These are phyloP conservation scores for Thripadectes ignobilis DNA, from an alignment of 2,797 vertebrate genomes.

Conservation along the genomic window DNA sequence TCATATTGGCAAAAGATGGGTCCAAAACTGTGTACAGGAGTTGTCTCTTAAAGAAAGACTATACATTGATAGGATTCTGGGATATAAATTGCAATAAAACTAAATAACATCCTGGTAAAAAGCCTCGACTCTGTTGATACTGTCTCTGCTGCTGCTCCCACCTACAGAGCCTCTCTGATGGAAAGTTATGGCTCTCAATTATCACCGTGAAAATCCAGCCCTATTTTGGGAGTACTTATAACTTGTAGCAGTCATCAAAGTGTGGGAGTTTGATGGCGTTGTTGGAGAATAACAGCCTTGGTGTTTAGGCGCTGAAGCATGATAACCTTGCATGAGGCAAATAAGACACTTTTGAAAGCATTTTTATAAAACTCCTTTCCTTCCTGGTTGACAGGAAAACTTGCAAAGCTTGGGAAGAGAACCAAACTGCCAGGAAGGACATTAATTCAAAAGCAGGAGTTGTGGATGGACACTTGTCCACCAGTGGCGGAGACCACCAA, in stretches of 20 bases:
- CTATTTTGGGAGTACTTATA: conserved; percentile 43
- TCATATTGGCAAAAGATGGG: neutral
- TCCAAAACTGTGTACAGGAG: neutral
- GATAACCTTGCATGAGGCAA: neutral
- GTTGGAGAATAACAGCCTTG: conserved; percentile 1
- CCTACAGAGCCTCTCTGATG: conserved; percentile 24
- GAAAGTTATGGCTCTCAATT: conserved; percentile 60
- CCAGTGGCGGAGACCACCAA: neutral
- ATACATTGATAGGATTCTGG: neutral
- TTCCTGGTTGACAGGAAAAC: neutral
- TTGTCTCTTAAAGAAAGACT: neutral
- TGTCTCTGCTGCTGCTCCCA: conserved; percentile 34
- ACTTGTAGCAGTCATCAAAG: neutral
- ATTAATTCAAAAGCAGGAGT: neutral
- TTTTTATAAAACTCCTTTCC: neutral
- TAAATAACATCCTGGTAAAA: neutral
- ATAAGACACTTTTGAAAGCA: neutral
- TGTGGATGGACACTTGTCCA: neutral
- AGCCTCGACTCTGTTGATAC: neutral
- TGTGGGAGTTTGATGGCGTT: neutral
- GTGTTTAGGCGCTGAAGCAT: neutral
- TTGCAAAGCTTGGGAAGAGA: neutral
- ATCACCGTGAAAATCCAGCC: conserved; percentile 43
- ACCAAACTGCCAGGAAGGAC: neutral
- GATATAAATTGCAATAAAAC: neutral